Base-by-base conservation (phyloP, 1,140 invertebrate genomes). In the Yoshiicerus persimilis region DNA sequence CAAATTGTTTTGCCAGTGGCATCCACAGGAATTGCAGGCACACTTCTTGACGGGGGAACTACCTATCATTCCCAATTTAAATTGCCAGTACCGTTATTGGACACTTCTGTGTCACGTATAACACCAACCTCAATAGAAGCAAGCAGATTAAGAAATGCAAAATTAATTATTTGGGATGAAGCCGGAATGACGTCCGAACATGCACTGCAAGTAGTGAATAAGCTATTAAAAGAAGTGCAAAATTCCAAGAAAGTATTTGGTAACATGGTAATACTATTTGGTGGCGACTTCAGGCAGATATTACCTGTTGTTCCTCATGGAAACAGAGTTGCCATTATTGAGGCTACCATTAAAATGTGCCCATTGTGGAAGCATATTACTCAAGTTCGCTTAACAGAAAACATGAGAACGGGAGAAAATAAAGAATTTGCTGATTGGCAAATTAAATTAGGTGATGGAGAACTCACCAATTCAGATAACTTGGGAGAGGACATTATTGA, bases 101-200 rank as follows among this genome's bases (percentile, higher is more conserved):
- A 88, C 25, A 87, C 0, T 6, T 34, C 87, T 11, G 16, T 27
- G 27, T 75, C 85, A 4, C 6, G 4, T 27, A 84, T 87, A 11
- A 2, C 9, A 38, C n/a, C 23, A 0, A 80, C 25, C 8, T 83
- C 87, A 6, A 5, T n/a, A n/a, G 0, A 13, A 66, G 84, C 32
- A 13, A 25, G 36, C 30, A 34, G 2, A 30, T 20, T 89, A 23
- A n/a, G n/a, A n/a, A n/a, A n/a, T n/a, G n/a, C n/a, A n/a, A n/a
- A n/a, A n/a, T n/a, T n/a, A n/a, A n/a, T 64, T n/a, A n/a, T n/a
- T n/a, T n/a, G n/a, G n/a, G n/a, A n/a, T n/a, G n/a, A n/a, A n/a
- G n/a, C n/a, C n/a, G 91, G 92, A 84, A 93, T 92, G 92, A 87
- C 91, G 10, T 90, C 91, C 30, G 91, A 91, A 88, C 86, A 87